phyloP scores from a whole-genome alignment of 2,888 invertebrate genomes.

The Euspilapteryx auroguttella region DNA sequence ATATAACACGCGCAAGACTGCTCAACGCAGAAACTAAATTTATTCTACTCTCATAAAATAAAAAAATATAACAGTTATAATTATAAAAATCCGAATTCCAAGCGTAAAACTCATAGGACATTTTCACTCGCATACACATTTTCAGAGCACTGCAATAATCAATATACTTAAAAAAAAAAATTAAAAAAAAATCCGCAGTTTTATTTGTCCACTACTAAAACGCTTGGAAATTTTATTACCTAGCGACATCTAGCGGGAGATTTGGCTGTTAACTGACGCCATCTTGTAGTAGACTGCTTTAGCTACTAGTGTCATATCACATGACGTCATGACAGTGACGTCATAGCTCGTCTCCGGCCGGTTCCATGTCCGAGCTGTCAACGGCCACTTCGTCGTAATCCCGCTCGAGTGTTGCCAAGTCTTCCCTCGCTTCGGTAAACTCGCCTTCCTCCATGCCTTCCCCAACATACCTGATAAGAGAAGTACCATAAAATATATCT shows the following conservation, averaged over 20 bases:
- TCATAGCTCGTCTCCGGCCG: conserved; percentile 42
- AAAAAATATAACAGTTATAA: neutral
- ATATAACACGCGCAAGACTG: conserved; percentile 29
- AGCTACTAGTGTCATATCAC: no score
- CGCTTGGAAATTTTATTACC: no score
- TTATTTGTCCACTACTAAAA: no score
- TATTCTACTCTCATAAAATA: no score
- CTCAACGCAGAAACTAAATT: conserved; percentile 28
- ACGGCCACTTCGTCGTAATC: conserved; percentile 77
- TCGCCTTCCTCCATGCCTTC: conserved; percentile 86
- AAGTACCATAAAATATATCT: no score
- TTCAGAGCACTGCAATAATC: conserved; percentile 50
- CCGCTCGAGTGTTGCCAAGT: conserved; percentile 71
- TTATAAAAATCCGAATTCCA: neutral
- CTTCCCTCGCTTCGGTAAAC: conserved; percentile 80
- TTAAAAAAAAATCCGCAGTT: no score
- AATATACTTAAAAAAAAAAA: conserved; percentile 34
- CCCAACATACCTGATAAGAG: conserved; percentile 68
- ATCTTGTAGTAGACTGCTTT: no score
- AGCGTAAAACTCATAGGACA: conserved; percentile 26
- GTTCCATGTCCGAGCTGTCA: conserved; percentile 53
- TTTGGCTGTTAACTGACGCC: no score
- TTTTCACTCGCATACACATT: conserved; percentile 51
- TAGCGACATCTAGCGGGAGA: conserved; percentile 1
- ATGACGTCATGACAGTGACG: no score